A percentile compares a stretch with the other conserved stretches of the same genome.
Evolutionary conservation across 2,888 invertebrate genomes (phyloP).

Genomic region (Idaea straminata): DNA sequence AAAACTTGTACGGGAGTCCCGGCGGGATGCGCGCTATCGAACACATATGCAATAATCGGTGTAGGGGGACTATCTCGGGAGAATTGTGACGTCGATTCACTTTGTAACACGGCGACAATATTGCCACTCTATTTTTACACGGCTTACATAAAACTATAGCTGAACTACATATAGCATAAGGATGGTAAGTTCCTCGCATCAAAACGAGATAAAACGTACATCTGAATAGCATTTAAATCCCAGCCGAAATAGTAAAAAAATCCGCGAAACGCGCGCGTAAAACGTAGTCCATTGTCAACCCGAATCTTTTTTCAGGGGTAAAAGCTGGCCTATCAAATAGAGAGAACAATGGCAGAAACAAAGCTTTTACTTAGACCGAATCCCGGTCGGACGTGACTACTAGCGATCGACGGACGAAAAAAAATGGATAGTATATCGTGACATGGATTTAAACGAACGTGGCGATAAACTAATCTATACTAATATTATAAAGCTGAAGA

Average conservation of each 20-base stretch:
- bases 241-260: not conserved
- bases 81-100: constrained; percentile 9
- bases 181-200: not conserved
- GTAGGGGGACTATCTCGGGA: constrained; percentile 6
- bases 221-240: not conserved
- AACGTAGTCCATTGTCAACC: constrained; percentile 10
- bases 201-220: not conserved
- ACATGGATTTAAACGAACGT: too few relatives aligned
- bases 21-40: constrained; percentile 22
- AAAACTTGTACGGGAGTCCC: constrained; percentile 15
- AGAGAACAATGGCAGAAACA: constrained; percentile 40
- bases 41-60: constrained; percentile 23
- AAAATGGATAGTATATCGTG: constrained; percentile 19
- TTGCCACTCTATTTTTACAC: not conserved
- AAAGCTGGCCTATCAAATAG: constrained; percentile 22
- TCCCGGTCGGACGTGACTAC: constrained; percentile 38
- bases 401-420: not conserved
- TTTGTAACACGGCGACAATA: not conserved
- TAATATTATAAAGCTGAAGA: too few relatives aligned
- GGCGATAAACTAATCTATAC: too few relatives aligned
- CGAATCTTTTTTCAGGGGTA: constrained; percentile 16
- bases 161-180: too few relatives aligned
- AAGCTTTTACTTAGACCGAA: constrained; percentile 40
- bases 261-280: constrained; percentile 3
- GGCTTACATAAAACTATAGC: too few relatives aligned